Percentiles rank a stretch among this genome's conserved stretches.
Evolutionary conservation across 2,113 vertebrate species (phyloP).

Genomic region (Psittacara wagleri): DNA sequence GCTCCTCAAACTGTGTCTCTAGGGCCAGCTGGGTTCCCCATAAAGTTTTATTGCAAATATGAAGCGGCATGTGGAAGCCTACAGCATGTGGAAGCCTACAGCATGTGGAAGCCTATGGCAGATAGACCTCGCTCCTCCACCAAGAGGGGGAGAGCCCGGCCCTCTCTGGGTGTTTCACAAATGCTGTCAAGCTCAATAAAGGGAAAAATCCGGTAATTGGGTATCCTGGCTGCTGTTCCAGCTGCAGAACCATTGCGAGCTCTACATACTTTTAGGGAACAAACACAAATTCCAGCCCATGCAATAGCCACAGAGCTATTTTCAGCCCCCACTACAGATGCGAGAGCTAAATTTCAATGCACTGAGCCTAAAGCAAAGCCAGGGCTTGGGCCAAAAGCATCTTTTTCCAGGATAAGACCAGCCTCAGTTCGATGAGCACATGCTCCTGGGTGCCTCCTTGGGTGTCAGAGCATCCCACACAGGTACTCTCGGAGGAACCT

Average conservation of each 20-base stretch:
- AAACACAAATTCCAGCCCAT: background rate
- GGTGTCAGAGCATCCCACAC: background rate
- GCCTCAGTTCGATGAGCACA: background rate
- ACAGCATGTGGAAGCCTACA: conserved; percentile 1
- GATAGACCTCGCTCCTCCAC: background rate
- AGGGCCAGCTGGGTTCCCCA: conserved; percentile 25
- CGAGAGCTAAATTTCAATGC: background rate
- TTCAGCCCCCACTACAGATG: background rate
- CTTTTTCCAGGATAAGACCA: background rate
- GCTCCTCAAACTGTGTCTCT: background rate
- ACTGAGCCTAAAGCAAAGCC: background rate
- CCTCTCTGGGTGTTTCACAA: conserved; percentile 17
- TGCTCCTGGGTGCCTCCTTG: background rate
- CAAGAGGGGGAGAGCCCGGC: background rate
- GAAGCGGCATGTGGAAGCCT: conserved; percentile 32
- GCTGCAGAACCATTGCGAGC: background rate
- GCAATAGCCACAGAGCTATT: background rate
- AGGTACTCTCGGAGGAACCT: background rate
- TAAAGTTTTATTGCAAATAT: conserved; percentile 25
- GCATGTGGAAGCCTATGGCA: conserved; percentile 26
- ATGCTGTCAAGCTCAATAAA: background rate
- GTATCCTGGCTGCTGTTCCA: background rate
- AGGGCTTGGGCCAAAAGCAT: background rate
- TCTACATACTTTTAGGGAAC: background rate
- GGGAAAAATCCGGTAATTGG: background rate